Evolutionary conservation across 1,140 invertebrate genomes (phyloP), one percentile per base, ranked within the genome.

Genomic region (Dinothrombium tinctorium): DNA sequence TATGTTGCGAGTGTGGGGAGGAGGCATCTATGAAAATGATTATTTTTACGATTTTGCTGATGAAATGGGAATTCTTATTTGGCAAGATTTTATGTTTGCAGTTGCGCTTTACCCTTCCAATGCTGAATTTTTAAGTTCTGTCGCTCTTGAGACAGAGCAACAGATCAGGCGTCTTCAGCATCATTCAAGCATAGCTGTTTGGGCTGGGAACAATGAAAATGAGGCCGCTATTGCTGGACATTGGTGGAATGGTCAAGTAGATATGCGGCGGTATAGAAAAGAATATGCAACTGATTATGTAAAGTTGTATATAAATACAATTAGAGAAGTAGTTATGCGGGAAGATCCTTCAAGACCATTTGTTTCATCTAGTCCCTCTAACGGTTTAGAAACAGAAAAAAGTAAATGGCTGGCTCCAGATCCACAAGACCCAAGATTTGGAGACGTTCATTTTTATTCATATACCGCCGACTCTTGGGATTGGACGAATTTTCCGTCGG

Each of bases 131-230:
- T 58, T 96, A 2, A 35, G 50, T 2, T 71, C 64, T 9, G 82
- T 95, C 0, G 55, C 57, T 24, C 53, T 57, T 15, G 94, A 99
- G 67, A 63, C 94, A 7, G 59, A 59, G 19, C 74, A 90, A 52
- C 86, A 90, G 58, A 59, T 89, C 1, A 61, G 69, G 43, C 65
- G 87, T 41, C 60, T 98, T 5, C 76, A 83, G 46, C 68, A 80
- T 56, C 87, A 95, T 61, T 68, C 89, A 0, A 83, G 76, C 39
- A 70, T 98, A 35, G 72, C 81, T 0, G 49, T 92, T 23, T 65
- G 59, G 74, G 77, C 84, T 12, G 86, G 81, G 3, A 99, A 96
- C 56, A 99, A 99, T 59, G 92, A 98, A 61, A 96, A 96, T 56
- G 90, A 98, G 67, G 74, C 69, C 21, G 86, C 82, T 0, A 57